Evolutionary conservation across 2,888 invertebrate species (phyloP).

Genomic region (Aphodius sticticus): DNA sequence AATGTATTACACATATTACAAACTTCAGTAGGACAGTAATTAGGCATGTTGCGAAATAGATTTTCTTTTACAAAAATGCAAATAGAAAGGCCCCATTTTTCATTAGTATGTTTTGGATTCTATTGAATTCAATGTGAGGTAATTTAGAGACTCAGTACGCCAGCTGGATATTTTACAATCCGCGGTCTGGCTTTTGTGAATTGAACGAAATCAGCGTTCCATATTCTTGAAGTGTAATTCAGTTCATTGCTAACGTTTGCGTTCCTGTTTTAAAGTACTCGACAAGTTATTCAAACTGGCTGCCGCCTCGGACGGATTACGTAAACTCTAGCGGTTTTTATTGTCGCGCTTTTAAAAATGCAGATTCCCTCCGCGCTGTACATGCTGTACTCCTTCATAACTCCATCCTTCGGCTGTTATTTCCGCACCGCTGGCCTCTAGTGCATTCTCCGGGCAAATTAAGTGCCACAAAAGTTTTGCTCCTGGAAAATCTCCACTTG

Average conservation of each 20-base stretch:
- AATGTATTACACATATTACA: too few species aligned
- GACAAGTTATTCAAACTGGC: slow-evolving; percentile 28
- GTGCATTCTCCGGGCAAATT: slow-evolving; percentile 17
- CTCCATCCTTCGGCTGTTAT: slow-evolving; percentile 7
- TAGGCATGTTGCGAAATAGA: too few species aligned
- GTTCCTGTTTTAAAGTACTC: slow-evolving; percentile 27
- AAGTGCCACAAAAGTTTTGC: slow-evolving; percentile 9
- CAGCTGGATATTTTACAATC: slow-evolving; percentile 7
- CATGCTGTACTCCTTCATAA: slow-evolving; percentile 21
- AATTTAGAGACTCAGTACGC: not conserved
- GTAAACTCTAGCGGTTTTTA: slow-evolving; percentile 6
- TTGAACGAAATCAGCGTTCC: slow-evolving; percentile 45
- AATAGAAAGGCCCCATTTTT: not conserved
- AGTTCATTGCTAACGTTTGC: slow-evolving; percentile 44
- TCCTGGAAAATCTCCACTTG: not conserved
- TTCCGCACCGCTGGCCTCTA: slow-evolving; percentile 1
- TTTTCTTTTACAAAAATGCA: too few species aligned
- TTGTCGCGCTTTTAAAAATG: slow-evolving; percentile 11
- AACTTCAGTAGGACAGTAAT: too few species aligned
- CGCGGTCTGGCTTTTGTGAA: slow-evolving; percentile 31
- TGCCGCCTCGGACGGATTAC: not conserved
- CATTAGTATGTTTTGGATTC: not conserved
- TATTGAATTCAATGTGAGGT: not conserved
- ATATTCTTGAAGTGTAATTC: slow-evolving; percentile 46
- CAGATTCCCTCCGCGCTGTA: slow-evolving; percentile 14